Conservation (phyloP, 2,888 invertebrate genomes). For the Brachypterus glaber region DNA sequence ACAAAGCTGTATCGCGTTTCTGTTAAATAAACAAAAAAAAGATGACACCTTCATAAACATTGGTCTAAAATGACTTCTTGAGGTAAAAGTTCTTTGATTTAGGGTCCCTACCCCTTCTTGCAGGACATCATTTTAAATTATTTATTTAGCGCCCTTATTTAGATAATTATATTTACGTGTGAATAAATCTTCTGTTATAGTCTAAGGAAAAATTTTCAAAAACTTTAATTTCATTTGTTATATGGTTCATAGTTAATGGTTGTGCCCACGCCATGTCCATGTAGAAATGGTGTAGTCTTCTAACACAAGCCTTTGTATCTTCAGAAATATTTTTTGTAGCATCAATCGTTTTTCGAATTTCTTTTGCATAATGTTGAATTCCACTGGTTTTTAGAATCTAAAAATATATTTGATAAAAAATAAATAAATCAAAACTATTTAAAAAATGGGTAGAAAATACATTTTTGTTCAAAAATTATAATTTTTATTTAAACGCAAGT, state of each 20-base stretch:
- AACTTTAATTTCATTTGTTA: constrained; percentile 17
- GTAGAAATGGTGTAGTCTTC: constrained; percentile 18
- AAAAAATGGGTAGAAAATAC: no score
- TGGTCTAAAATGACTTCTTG: no score
- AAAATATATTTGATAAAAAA: no score
- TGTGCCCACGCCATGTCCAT: constrained; percentile 20
- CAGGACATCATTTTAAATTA: no score
- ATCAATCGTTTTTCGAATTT: constrained; percentile 15
- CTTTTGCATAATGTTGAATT: constrained; percentile 13
- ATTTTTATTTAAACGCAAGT: no score
- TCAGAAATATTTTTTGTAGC: constrained; percentile 15
- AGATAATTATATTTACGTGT: constrained; percentile 17
- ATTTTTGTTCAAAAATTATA: no score
- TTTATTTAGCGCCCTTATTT: no score
- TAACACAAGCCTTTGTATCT: constrained; percentile 15
- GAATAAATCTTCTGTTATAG: constrained; percentile 21
- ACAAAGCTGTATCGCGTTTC: no score
- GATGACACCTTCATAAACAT: neutral
- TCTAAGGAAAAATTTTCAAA: constrained; percentile 24
- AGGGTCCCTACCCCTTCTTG: no score
- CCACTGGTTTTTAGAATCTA: constrained; percentile 14
- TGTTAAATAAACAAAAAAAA: no score
- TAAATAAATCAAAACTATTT: no score
- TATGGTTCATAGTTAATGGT: constrained; percentile 17
- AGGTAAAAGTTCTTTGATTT: no score